Evolutionary conservation across 2,888 invertebrate species (phyloP).

Genomic region (Limulus polyphemus): DNA sequence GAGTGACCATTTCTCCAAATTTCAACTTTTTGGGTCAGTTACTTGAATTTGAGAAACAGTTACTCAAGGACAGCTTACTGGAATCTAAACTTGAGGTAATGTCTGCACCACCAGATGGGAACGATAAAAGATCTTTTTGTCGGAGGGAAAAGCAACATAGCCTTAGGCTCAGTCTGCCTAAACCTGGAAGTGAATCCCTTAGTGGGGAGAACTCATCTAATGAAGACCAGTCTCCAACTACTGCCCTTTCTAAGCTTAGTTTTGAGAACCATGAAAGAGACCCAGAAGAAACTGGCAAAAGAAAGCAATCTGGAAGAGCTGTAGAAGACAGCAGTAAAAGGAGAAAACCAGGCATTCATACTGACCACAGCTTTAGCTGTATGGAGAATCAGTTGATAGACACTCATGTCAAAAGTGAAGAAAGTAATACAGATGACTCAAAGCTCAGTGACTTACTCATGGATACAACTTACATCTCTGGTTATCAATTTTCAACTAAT

Average conservation of each 20-base stretch:
- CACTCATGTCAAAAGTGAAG: too few relatives aligned
- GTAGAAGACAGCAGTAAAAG: slow-evolving; percentile 25
- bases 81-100: slow-evolving; percentile 10
- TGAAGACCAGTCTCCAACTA: slow-evolving; percentile 36
- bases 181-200: neutral
- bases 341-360: neutral
- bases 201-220: slow-evolving; percentile 4
- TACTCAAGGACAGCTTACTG: slow-evolving; percentile 28
- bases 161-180: neutral
- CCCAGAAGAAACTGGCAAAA: neutral
- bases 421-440: too few relatives aligned
- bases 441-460: too few relatives aligned
- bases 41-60: slow-evolving; percentile 44
- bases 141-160: too few relatives aligned
- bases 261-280: slow-evolving; percentile 26
- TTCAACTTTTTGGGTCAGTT: slow-evolving; percentile 51
- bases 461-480: too few relatives aligned
- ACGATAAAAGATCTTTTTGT: neutral
- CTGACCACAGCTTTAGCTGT: too few relatives aligned
- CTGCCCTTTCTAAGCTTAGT: slow-evolving; percentile 37
- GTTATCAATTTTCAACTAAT: too few relatives aligned
- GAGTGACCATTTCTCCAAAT: slow-evolving; percentile 48
- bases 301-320: slow-evolving; percentile 23
- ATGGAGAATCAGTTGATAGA: too few relatives aligned
- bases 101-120: slow-evolving; percentile 1